Evolutionary conservation across 1,140 invertebrate genomes (phyloP).

Genomic region (Eupristina koningsbergeri): DNA sequence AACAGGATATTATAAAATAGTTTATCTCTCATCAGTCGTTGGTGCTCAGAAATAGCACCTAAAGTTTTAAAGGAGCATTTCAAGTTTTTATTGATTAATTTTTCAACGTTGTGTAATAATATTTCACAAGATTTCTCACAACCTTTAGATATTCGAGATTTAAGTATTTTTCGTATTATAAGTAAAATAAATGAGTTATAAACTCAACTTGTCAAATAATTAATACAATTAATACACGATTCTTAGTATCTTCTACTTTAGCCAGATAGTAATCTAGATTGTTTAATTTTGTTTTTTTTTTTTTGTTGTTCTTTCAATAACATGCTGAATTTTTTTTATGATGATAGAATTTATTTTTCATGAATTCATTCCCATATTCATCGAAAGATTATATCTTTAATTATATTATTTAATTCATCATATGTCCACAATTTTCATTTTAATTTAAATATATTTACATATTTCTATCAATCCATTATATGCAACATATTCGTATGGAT

Average conservation of each 20-base stretch:
- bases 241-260: not conserved
- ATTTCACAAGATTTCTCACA: not conserved
- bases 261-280: not conserved
- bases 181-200: conserved; percentile 23
- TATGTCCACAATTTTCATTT: not conserved
- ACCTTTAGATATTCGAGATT: not conserved
- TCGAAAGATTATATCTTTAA: no score
- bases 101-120: not conserved
- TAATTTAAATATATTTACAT: not conserved
- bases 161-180: not conserved
- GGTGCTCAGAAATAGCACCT: not conserved
- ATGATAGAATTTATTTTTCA: no score
- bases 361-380: no score
- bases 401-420: not conserved
- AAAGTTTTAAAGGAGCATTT: conserved; percentile 20
- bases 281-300: no score
- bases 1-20: conserved; percentile 14
- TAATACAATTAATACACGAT: not conserved
- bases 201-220: not conserved
- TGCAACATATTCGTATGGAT: not conserved
- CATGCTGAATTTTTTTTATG: no score
- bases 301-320: no score
- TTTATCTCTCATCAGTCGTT: conserved; percentile 19
- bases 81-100: conserved; percentile 29
- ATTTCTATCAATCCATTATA: not conserved